Percentiles rank a stretch among this genome's conserved stretches.
phyloP scores from a whole-genome alignment of 1,140 invertebrate genomes.

The Campoletis sonorensis region DNA sequence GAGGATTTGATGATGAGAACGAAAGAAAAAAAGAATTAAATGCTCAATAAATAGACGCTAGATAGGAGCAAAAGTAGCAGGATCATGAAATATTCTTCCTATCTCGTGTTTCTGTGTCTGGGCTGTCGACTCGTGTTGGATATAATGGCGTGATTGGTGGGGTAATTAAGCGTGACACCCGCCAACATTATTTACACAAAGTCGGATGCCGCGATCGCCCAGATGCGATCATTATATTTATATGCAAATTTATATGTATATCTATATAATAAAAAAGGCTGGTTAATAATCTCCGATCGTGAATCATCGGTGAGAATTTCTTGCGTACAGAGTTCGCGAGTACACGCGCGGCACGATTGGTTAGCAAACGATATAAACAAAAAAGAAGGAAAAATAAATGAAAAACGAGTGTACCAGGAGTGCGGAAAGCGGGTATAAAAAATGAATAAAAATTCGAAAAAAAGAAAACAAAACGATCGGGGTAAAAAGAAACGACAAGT shows the following conservation, averaged over 20 bases:
- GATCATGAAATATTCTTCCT: neutral
- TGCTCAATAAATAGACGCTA: too few relatives aligned
- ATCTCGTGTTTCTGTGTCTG: neutral
- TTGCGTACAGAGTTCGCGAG: neutral
- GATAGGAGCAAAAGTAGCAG: too few relatives aligned
- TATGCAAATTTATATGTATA: neutral
- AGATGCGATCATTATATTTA: constrained; percentile 22
- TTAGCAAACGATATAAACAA: too few relatives aligned
- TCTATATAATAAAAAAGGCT: neutral
- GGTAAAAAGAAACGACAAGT: constrained; percentile 25
- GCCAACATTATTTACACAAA: neutral
- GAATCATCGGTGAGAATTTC: constrained; percentile 30
- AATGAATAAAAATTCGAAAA: constrained; percentile 36
- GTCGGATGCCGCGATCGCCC: constrained; percentile 35
- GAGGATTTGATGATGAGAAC: too few relatives aligned
- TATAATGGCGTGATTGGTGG: neutral
- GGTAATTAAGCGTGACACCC: constrained; percentile 32
- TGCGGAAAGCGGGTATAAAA: neutral
- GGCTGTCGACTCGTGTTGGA: neutral
- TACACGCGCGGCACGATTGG: neutral
- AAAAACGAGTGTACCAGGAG: neutral
- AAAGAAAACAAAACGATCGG: constrained; percentile 32
- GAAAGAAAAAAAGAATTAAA: too few relatives aligned
- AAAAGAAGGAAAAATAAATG: too few relatives aligned
- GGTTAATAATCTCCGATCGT: constrained; percentile 25